Evolutionary conservation across 2,113 vertebrate genomes (phyloP).

Genomic region (Gadus chalcogrammus): DNA sequence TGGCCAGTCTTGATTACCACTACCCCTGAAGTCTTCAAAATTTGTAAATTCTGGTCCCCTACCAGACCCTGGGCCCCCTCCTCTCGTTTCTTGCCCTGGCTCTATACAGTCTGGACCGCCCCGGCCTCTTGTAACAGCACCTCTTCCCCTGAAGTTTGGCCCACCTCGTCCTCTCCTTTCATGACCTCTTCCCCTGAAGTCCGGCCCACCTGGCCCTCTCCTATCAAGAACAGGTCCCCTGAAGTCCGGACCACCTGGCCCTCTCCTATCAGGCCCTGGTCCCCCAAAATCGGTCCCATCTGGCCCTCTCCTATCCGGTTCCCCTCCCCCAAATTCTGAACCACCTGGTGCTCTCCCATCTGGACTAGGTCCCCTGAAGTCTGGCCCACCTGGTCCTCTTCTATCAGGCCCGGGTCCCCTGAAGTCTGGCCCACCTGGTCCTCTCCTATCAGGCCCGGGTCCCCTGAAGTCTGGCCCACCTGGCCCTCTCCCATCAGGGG

Average conservation of each 20-base stretch:
- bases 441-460: constrained; percentile 9
- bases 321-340: neutral
- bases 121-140: constrained; percentile 15
- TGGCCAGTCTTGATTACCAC: neutral
- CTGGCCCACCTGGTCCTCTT: constrained; percentile 13
- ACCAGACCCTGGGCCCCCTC: neutral
- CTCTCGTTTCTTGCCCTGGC: neutral
- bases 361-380: constrained; percentile 3
- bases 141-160: constrained; percentile 5
- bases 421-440: constrained; percentile 14
- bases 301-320: neutral
- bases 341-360: neutral
- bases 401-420: constrained; percentile 13
- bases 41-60: too few species aligned
- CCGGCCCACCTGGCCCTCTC: constrained; percentile 1
- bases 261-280: neutral
- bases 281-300: neutral
- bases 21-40: neutral
- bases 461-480: constrained; percentile 11
- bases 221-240: constrained; percentile 19
- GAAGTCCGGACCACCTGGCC: constrained; percentile 3
- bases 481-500: constrained; percentile 7
- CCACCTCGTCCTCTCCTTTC: constrained; percentile 1
- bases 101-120: constrained; percentile 17
- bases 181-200: neutral